Base-by-base conservation (phyloP, 2,113 vertebrate genomes). In the Daboia siamensis region DNA sequence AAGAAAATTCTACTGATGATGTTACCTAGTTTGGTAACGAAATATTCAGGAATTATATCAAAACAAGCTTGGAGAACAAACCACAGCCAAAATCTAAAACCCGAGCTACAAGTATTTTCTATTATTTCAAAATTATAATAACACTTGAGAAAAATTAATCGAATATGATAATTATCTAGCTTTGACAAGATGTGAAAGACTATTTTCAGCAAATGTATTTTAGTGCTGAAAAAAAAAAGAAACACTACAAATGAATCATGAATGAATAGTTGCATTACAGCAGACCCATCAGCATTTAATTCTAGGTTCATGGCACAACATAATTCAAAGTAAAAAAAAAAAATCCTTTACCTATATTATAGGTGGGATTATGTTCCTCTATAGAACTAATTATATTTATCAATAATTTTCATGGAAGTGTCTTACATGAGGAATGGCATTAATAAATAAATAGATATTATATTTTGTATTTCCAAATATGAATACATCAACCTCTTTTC, bases 131-230 rank as follows among this genome's bases (percentile, higher is more conserved):
- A 88, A 93, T 91, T 87, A 89, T 88, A 92, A 56, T 51, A 88
- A 4, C 12, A 74, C 91, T 90, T 94, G 52, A 90, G 95, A 95
- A 8, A 4, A 92, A 93, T 94, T 90, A 89, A 89, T 94, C 8
- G 29, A 2, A 4, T 93, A 44, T 86, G 94, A 39, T 86, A 94
- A 92, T 93, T 44, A 86, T 1, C 1, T 87, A 7, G 57, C 55
- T 92, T 24, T 93, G 90, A 94, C 57, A 48, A 94, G 6, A 0
- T 55, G 92, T 90, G 52, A 93, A 94, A 92, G 88, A 10, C 69
- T 55, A 44, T 24, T 91, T 92, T 6, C 90, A 52, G 89, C 91
- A 90, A 94, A 21, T 54, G 74, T 6, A 90, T 29, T 90, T 89
- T 89, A 59, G 21, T 23, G 54, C 52, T 29, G 90, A 95, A 93